Conservation (phyloP, 2,113 vertebrate genomes). For the Antechinus stuartii region DNA sequence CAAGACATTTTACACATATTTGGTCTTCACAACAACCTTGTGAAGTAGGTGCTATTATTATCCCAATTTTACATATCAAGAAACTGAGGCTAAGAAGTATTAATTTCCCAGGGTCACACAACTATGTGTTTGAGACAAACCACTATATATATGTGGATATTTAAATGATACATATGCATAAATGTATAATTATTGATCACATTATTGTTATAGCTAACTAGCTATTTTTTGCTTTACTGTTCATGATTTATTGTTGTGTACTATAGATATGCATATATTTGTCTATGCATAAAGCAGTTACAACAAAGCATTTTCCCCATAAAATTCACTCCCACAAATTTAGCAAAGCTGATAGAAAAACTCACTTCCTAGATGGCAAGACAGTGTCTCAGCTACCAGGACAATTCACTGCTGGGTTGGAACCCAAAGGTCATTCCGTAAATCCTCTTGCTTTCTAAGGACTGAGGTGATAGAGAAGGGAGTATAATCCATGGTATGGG, state of each 20-base stretch:
- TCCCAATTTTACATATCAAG: too few species aligned
- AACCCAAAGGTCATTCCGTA: not conserved
- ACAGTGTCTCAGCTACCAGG: not conserved
- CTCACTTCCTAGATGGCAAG: not conserved
- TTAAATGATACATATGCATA: too few species aligned
- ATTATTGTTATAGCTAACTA: not conserved
- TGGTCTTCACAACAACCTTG: too few species aligned
- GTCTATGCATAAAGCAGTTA: not conserved
- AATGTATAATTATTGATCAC: too few species aligned
- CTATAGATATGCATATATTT: not conserved
- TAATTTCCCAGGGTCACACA: too few species aligned
- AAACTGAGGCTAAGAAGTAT: too few species aligned
- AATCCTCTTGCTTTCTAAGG: not conserved
- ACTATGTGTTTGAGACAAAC: too few species aligned
- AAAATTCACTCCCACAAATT: not conserved
- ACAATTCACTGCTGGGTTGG: not conserved
- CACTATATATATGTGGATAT: too few species aligned
- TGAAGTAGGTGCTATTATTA: too few species aligned
- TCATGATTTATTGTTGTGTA: not conserved
- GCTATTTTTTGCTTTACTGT: not conserved
- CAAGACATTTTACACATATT: too few species aligned
- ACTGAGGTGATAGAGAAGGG: not conserved
- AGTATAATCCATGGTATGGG: not conserved
- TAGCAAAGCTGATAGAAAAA: not conserved
- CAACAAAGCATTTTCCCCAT: not conserved